Conservation (phyloP, 2,888 invertebrate genomes). For the Trichacis sp. region DNA sequence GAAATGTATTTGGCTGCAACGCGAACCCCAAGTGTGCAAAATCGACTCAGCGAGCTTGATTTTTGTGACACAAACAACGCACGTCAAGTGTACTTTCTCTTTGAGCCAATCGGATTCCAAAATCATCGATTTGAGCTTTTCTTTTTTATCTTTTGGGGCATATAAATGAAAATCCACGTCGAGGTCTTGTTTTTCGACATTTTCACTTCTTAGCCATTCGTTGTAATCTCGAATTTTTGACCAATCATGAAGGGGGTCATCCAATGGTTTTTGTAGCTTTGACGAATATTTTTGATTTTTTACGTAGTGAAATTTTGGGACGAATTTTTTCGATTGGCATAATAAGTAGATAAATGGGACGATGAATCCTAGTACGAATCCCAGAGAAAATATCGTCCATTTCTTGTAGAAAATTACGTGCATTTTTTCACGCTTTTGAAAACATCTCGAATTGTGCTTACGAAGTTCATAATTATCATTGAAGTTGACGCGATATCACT, state of each 20-base stretch:
- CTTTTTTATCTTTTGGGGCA: conserved; percentile 27
- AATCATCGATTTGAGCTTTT: conserved; percentile 1
- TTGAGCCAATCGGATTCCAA: conserved; percentile 60
- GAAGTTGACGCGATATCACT: no score
- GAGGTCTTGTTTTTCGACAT: conserved; percentile 32
- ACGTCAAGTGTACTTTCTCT: conserved; percentile 66
- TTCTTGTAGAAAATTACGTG: conserved; percentile 35
- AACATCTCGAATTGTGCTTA: no score
- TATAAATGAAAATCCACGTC: conserved; percentile 54
- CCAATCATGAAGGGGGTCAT: conserved; percentile 13
- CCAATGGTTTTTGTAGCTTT: neutral
- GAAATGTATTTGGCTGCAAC: conserved; percentile 64
- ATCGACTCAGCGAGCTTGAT: conserved; percentile 66
- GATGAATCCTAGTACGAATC: conserved; percentile 54
- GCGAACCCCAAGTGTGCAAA: conserved; percentile 67
- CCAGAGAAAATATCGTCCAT: conserved; percentile 48
- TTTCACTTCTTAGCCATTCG: conserved; percentile 51
- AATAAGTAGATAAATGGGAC: conserved; percentile 41
- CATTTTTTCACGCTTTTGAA: conserved; percentile 46
- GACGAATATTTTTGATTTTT: neutral
- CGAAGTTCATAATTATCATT: no score
- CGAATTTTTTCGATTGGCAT: neutral
- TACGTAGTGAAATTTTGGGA: no score
- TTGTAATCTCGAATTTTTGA: conserved; percentile 45
- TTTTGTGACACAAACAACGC: conserved; percentile 69